These are phyloP conservation scores for Rhombomys opimus DNA, from an alignment of 2,113 vertebrate species.

Conservation along the genomic window DNA sequence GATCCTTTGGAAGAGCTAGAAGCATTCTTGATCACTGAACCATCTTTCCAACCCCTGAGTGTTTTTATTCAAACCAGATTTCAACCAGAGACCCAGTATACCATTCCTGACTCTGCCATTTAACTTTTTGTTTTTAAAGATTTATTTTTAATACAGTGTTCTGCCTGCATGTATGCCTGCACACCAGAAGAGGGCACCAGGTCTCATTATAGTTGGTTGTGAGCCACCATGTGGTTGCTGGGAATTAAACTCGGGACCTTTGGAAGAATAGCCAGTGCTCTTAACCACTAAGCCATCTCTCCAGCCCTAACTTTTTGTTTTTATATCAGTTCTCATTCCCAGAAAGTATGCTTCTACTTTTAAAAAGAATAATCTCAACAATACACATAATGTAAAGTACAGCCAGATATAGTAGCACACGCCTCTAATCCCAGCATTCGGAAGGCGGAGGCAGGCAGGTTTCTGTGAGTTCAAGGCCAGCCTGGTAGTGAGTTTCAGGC, in stretches of 20 bases:
- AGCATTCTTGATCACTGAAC: background rate
- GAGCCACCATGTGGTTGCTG: no score
- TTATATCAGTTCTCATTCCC: background rate
- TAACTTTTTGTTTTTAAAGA: background rate
- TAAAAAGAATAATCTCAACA: background rate
- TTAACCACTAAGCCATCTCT: no score
- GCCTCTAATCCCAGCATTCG: background rate
- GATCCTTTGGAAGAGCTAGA: background rate
- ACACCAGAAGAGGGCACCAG: no score
- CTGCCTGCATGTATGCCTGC: no score
- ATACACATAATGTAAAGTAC: background rate
- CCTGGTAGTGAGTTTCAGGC: background rate
- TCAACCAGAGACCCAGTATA: background rate
- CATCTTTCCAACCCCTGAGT: background rate
- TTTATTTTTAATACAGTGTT: no score
- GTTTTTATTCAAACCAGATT: background rate
- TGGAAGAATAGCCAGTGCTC: no score
- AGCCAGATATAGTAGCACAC: background rate
- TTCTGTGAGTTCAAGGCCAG: background rate
- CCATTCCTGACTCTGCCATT: constrained; percentile 33
- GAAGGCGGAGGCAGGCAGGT: background rate
- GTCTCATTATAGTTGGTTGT: no score
- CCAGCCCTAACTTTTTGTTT: no score
- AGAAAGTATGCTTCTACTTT: background rate
- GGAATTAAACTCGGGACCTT: no score